These are phyloP conservation scores for Pipistrellus pipistrellus DNA, from an alignment of 2,797 vertebrate species.

Conservation along the genomic window DNA sequence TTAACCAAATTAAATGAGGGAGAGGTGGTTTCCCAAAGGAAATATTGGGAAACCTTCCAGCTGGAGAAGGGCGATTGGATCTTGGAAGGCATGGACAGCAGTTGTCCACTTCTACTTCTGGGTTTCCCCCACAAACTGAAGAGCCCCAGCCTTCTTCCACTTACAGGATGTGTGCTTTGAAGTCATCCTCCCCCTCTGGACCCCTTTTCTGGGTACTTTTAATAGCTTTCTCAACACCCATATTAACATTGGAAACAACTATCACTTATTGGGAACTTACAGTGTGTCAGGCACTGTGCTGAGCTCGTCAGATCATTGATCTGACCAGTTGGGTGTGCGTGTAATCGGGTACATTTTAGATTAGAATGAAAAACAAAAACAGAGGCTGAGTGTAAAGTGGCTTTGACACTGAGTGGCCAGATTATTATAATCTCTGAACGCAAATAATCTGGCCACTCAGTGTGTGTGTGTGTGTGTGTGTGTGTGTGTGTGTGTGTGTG, in stretches of 20 bases:
- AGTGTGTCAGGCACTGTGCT: background rate
- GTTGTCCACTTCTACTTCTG: background rate
- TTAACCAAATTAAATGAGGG: background rate
- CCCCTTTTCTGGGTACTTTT: background rate
- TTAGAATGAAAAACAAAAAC: constrained; percentile 38
- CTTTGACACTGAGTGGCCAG: background rate
- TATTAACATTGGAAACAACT: background rate
- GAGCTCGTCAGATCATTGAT: background rate
- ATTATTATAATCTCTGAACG: too few species aligned
- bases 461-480: too few species aligned
- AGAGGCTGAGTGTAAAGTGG: background rate
- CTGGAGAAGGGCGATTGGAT: background rate
- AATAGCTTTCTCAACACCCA: background rate
- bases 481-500: too few species aligned
- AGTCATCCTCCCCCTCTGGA: background rate
- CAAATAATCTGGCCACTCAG: too few species aligned
- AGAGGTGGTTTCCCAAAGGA: background rate
- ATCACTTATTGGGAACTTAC: too few species aligned
- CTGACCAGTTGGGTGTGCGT: background rate
- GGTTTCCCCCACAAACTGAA: background rate
- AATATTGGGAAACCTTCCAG: background rate
- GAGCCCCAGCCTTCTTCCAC: background rate
- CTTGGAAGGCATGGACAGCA: background rate
- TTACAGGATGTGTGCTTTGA: background rate
- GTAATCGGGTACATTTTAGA: background rate